Conservation (phyloP, 2,888 invertebrate genomes). For the Pecten maximus region DNA sequence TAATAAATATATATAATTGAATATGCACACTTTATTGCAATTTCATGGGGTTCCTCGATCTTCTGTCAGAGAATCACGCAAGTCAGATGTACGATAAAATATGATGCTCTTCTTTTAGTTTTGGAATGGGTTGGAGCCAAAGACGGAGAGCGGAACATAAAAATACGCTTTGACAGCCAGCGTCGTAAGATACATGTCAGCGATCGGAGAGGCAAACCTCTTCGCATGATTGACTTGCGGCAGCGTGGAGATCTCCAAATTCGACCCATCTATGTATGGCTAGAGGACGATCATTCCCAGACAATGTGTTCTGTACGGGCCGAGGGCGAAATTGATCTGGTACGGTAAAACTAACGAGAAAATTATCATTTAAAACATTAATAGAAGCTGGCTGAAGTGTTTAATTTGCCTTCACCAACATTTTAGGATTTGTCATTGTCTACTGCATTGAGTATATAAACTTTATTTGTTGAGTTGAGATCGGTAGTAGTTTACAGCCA, state of each 20-base stretch:
- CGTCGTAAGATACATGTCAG: slow-evolving; percentile 69
- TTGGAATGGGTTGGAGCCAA: slow-evolving; percentile 75
- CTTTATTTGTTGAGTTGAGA: too few relatives aligned
- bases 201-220: slow-evolving; percentile 60
- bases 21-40: too few relatives aligned
- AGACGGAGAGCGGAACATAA: slow-evolving; percentile 67
- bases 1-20: too few relatives aligned
- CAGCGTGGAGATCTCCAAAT: slow-evolving; percentile 30
- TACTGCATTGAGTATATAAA: too few relatives aligned
- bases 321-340: slow-evolving; percentile 58
- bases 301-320: slow-evolving; percentile 48
- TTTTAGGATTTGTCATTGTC: neutral
- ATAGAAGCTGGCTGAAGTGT: neutral
- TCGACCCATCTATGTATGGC: slow-evolving; percentile 48
- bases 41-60: too few relatives aligned
- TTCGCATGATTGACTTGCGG: slow-evolving; percentile 70
- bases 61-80: too few relatives aligned
- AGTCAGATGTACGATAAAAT: too few relatives aligned
- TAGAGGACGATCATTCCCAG: slow-evolving; percentile 44
- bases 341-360: slow-evolving; percentile 21
- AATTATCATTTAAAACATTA: neutral
- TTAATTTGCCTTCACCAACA: neutral
- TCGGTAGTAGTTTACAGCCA: too few relatives aligned
- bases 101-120: slow-evolving; percentile 59
- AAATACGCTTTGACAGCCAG: slow-evolving; percentile 65